Percentiles rank a stretch among this genome's conserved stretches.
Evolutionary conservation across 2,888 invertebrate species (phyloP).

Genomic region (Euphydryas editha): DNA sequence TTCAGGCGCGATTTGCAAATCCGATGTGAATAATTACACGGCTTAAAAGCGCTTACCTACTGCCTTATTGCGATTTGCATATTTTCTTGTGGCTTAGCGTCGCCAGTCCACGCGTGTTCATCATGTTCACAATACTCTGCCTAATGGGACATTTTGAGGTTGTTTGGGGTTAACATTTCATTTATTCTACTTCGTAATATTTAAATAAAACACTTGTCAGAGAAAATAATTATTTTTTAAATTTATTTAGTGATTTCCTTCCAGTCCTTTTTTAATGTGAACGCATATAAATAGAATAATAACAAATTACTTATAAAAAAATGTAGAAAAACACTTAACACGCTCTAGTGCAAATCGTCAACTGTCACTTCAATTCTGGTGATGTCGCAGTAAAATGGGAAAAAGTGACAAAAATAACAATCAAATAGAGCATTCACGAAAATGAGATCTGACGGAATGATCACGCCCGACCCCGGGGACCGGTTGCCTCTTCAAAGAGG

Average conservation of each 20-base stretch:
- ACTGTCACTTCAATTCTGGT: slow-evolving; percentile 80
- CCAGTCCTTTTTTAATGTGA: slow-evolving; percentile 48
- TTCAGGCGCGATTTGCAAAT: slow-evolving; percentile 79
- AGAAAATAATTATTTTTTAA: not conserved
- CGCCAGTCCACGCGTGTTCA: slow-evolving; percentile 36
- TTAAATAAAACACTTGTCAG: not conserved
- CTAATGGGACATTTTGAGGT: slow-evolving; percentile 7
- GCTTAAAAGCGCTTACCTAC: slow-evolving; percentile 82
- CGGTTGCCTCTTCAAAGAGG: slow-evolving; percentile 85
- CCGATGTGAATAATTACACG: slow-evolving; percentile 83
- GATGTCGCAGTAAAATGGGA: slow-evolving; percentile 69
- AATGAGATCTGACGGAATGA: slow-evolving; percentile 83
- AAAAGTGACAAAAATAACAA: slow-evolving; percentile 82
- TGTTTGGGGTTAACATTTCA: not conserved
- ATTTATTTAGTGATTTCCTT: slow-evolving; percentile 30
- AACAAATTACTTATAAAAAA: slow-evolving; percentile 79
- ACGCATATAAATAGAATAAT: slow-evolving; percentile 61
- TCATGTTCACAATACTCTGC: slow-evolving; percentile 12
- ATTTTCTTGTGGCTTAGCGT: slow-evolving; percentile 80
- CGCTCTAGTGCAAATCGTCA: slow-evolving; percentile 81
- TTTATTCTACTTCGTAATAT: not conserved
- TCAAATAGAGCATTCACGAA: slow-evolving; percentile 81
- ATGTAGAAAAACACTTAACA: slow-evolving; percentile 80
- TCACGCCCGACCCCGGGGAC: slow-evolving; percentile 82
- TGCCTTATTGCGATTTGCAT: slow-evolving; percentile 82